Evolutionary conservation across 2,797 vertebrate species (phyloP).

Genomic region (Phylloscopus collybita): DNA sequence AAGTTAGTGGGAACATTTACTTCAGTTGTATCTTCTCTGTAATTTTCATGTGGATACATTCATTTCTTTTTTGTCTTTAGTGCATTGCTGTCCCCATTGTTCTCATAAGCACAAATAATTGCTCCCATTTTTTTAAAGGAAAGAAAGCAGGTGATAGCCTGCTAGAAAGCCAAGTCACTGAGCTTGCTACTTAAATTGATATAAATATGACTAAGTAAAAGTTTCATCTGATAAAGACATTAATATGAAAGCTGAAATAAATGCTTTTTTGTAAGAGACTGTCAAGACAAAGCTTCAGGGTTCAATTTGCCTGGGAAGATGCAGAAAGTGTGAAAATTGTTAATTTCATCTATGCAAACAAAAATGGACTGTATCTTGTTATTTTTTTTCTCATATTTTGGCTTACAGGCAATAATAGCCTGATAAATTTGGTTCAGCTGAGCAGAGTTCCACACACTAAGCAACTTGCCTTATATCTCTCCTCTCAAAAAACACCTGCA

Average conservation of each 20-base stretch:
- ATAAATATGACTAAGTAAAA: conserved; percentile 70
- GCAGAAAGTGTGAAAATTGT: conserved; percentile 29
- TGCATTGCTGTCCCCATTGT: conserved; percentile 48
- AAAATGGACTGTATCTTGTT: conserved; percentile 41
- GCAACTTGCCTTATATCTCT: background rate
- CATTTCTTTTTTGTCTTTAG: conserved; percentile 69
- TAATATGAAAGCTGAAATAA: conserved; percentile 55
- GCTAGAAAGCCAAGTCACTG: conserved; percentile 67
- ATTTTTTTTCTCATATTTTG: conserved; percentile 31
- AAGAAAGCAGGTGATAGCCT: conserved; percentile 58
- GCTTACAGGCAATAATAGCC: conserved; percentile 34
- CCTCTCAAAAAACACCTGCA: background rate
- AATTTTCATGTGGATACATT: conserved; percentile 69
- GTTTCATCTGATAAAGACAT: conserved; percentile 65
- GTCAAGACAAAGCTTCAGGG: conserved; percentile 39
- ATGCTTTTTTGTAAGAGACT: conserved; percentile 49
- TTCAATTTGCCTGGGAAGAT: conserved; percentile 43
- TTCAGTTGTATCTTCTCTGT: conserved; percentile 51
- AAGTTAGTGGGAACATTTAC: conserved; percentile 18
- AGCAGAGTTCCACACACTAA: conserved; percentile 4
- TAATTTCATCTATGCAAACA: conserved; percentile 58
- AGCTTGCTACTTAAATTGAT: conserved; percentile 70
- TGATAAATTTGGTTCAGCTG: conserved; percentile 27
- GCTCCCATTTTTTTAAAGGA: conserved; percentile 72
- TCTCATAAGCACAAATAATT: conserved; percentile 76